Evolutionary conservation across 2,888 invertebrate genomes (phyloP).

Genomic region (Iphiclides podalirius): DNA sequence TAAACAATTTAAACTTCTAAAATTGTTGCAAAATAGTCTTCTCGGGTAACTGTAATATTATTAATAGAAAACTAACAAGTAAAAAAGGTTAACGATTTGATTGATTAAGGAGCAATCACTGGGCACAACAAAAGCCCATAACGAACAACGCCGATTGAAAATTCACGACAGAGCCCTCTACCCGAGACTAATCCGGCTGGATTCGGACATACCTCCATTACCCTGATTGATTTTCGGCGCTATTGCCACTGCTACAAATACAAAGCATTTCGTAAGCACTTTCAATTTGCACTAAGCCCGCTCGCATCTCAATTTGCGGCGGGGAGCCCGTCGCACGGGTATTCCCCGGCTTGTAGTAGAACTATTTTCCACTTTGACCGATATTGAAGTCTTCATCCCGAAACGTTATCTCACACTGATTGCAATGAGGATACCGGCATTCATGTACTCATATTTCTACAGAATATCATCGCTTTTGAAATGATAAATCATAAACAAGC

Average conservation of each 20-base stretch:
- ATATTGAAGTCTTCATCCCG: slow-evolving; percentile 23
- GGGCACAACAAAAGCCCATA: too few relatives aligned
- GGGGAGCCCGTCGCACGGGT: slow-evolving; percentile 22
- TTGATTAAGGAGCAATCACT: too few relatives aligned
- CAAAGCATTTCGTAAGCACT: slow-evolving; percentile 70
- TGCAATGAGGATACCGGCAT: neutral
- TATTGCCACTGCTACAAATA: slow-evolving; percentile 64
- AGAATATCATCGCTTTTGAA: too few relatives aligned
- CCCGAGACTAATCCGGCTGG: slow-evolving; percentile 64
- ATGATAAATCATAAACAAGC: too few relatives aligned
- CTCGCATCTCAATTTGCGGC: slow-evolving; percentile 63
- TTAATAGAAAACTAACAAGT: too few relatives aligned
- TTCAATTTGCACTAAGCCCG: slow-evolving; percentile 69
- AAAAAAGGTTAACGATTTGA: too few relatives aligned
- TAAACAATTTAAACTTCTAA: too few relatives aligned
- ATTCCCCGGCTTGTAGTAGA: too few relatives aligned
- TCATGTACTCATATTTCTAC: too few relatives aligned
- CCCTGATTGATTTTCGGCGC: slow-evolving; percentile 71
- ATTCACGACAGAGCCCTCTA: slow-evolving; percentile 47
- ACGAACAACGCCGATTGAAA: too few relatives aligned
- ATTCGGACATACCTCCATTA: slow-evolving; percentile 71
- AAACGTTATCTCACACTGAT: neutral
- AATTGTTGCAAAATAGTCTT: too few relatives aligned
- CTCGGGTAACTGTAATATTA: too few relatives aligned
- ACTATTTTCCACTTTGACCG: slow-evolving; percentile 17